Conservation (phyloP, 2,113 vertebrate species). For the Petromus typicus region DNA sequence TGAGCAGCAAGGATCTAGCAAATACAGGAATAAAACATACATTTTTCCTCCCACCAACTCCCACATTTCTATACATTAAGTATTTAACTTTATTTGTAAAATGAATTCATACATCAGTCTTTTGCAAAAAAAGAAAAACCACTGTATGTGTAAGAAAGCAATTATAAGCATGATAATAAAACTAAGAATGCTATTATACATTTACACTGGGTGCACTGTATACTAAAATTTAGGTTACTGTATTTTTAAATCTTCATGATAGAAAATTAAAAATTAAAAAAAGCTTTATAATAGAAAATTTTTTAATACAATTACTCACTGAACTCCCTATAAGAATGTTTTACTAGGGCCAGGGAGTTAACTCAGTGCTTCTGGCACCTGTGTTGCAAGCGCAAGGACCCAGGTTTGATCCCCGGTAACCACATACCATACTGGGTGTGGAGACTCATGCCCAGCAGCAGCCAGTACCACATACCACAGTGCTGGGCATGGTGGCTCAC, state of each 20-base stretch:
- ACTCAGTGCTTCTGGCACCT: too few species aligned
- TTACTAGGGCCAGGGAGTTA: too few species aligned
- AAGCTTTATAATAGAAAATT: conserved; percentile 23
- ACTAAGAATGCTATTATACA: conserved; percentile 39
- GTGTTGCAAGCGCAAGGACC: too few species aligned
- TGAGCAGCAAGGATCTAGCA: not conserved
- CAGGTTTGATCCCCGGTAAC: too few species aligned
- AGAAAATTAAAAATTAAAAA: not conserved
- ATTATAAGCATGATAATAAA: conserved; percentile 5
- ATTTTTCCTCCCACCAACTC: not conserved
- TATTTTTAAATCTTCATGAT: conserved; percentile 43
- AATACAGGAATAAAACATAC: not conserved
- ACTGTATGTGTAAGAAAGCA: not conserved
- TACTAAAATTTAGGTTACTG: not conserved
- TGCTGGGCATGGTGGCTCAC: too few species aligned
- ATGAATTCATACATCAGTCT: conserved; percentile 19
- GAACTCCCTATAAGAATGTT: conserved; percentile 9
- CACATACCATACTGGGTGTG: too few species aligned
- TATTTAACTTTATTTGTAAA: conserved; percentile 59
- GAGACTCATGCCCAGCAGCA: too few species aligned
- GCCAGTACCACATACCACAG: too few species aligned
- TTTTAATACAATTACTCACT: conserved; percentile 13
- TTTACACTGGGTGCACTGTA: not conserved
- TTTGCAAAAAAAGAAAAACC: conserved; percentile 15
- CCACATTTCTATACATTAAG: conserved; percentile 5